Percentiles rank a stretch among this genome's conserved stretches.
Conservation (phyloP, 1,140 invertebrate species). For the Harlomillsia oculata region DNA sequence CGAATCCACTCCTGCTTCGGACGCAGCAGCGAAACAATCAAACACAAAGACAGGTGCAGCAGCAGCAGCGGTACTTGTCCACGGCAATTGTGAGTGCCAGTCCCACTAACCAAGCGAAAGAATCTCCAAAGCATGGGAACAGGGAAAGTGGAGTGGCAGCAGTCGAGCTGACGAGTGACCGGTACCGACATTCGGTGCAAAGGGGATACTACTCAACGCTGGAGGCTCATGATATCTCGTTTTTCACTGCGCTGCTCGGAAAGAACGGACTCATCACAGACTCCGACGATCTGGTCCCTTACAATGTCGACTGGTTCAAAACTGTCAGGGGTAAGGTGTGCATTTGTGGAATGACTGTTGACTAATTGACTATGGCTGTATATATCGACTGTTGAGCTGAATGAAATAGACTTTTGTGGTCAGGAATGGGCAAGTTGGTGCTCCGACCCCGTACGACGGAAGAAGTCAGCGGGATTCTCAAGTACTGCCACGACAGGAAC, state of each 20-base stretch:
- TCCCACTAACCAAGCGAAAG: too few species aligned
- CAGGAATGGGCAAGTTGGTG: conserved; percentile 47
- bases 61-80: too few species aligned
- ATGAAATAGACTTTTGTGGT: not conserved
- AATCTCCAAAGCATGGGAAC: too few species aligned
- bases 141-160: too few species aligned
- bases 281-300: conserved; percentile 60
- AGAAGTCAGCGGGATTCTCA: conserved; percentile 76
- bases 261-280: conserved; percentile 60
- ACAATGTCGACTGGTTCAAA: conserved; percentile 87
- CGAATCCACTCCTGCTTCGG: too few species aligned
- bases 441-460: conserved; percentile 65
- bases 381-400: not conserved
- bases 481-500: conserved; percentile 69
- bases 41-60: too few species aligned
- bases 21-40: too few species aligned
- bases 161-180: conserved; percentile 10
- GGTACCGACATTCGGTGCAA: conserved; percentile 7
- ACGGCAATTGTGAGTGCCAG: too few species aligned
- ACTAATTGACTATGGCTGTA: not conserved
- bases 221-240: conserved; percentile 51
- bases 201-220: conserved; percentile 42
- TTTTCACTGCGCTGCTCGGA: conserved; percentile 63
- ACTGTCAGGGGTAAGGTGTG: conserved; percentile 64
- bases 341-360: not conserved